Percentiles rank a stretch among this genome's conserved stretches.
Conservation (phyloP, 2,113 vertebrate species). For the Taurulus bubalis region DNA sequence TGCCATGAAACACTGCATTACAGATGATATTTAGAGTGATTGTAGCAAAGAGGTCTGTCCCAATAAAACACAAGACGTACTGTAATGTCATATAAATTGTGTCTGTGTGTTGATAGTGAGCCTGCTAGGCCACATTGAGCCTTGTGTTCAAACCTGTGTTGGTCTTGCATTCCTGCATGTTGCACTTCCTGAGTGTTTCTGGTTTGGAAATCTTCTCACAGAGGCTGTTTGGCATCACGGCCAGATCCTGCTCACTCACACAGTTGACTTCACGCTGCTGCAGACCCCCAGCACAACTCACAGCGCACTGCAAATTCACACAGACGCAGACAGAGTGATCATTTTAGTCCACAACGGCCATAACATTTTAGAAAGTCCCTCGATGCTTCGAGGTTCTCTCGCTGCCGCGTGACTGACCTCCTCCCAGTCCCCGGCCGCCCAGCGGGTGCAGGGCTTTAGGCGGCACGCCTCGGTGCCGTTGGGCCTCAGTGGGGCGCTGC, state of each 20-base stretch:
- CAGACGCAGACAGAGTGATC: conserved; percentile 6
- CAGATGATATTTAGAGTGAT: background rate
- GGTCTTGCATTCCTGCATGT: conserved; percentile 75
- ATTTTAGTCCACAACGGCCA: background rate
- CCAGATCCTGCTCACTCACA: conserved; percentile 58
- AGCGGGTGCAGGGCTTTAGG: conserved; percentile 75
- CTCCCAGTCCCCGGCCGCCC: conserved; percentile 76
- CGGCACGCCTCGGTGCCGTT: conserved; percentile 77
- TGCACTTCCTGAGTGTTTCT: conserved; percentile 78
- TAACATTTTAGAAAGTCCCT: background rate
- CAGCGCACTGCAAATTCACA: conserved; percentile 76
- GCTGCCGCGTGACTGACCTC: conserved; percentile 63
- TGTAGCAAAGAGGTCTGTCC: background rate
- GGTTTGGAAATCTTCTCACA: conserved; percentile 78
- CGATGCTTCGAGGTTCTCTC: background rate
- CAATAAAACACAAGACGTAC: background rate
- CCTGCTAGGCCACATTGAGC: background rate
- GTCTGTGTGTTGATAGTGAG: background rate
- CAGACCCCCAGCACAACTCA: conserved; percentile 79
- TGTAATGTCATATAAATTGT: background rate
- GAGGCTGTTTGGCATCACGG: conserved; percentile 66
- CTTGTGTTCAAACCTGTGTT: conserved; percentile 62
- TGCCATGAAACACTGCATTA: background rate
- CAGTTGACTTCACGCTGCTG: conserved; percentile 78
- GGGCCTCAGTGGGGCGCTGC: conserved; percentile 72